phyloP scores from a whole-genome alignment of 2,113 vertebrate species.

The Hucho hucho region DNA sequence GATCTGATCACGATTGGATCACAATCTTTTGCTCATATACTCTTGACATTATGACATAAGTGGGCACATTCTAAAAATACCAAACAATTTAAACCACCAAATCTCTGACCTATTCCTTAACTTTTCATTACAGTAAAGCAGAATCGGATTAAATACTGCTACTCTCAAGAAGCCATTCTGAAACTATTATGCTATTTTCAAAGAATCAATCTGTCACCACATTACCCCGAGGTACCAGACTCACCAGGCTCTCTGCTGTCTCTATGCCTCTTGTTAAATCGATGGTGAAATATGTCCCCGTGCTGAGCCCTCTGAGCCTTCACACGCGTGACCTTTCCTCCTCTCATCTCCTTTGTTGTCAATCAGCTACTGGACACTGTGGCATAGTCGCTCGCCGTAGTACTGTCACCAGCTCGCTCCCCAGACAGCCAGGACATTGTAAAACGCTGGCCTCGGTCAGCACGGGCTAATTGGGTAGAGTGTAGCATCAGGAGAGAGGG shows the following conservation, averaged over 20 bases:
- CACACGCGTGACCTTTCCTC: background rate
- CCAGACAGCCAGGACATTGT: background rate
- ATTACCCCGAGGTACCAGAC: no score
- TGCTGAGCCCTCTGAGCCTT: no score
- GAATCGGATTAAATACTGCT: no score
- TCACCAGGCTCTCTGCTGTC: background rate
- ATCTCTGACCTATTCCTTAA: no score
- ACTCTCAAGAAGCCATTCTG: background rate
- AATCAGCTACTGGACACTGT: background rate
- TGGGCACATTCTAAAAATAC: no score
- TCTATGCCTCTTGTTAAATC: background rate
- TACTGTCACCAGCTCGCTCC: background rate
- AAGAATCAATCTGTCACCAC: background rate
- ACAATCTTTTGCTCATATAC: no score
- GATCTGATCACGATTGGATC: no score
- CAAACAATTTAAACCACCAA: no score
- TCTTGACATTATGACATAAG: no score
- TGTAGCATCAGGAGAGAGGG: background rate
- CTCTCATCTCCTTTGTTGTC: background rate
- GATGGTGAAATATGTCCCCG: background rate
- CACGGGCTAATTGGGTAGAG: background rate
- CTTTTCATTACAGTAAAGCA: no score
- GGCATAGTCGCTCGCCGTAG: background rate
- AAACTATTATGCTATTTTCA: background rate
- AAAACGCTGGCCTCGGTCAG: background rate